phyloP scores from a whole-genome alignment of 2,113 vertebrate species.

The Periophthalmodon schlosseri region DNA sequence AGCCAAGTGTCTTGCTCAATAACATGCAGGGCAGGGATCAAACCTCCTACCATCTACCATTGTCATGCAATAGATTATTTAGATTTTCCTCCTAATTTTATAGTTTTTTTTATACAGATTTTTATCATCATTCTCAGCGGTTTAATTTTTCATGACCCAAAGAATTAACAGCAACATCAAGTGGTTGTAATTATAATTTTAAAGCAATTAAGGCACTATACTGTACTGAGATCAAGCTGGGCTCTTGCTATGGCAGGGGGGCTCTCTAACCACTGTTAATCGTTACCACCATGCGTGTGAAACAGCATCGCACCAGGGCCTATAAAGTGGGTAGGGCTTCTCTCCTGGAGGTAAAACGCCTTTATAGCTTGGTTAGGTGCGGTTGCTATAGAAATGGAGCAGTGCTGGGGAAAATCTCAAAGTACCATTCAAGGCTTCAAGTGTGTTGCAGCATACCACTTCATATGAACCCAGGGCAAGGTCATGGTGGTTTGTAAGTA shows the following conservation, averaged over 20 bases:
- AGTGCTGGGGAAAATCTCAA: conserved; percentile 41
- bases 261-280: conserved; percentile 53
- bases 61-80: no score
- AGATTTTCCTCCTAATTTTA: no score
- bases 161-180: conserved; percentile 57
- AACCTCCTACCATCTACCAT: no score
- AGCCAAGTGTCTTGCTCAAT: no score
- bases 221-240: conserved; percentile 37
- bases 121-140: background rate
- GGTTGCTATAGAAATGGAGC: conserved; percentile 40
- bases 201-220: conserved; percentile 38
- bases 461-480: conserved; percentile 14
- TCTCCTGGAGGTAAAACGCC: conserved; percentile 46
- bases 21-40: no score
- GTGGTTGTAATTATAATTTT: conserved; percentile 54
- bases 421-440: conserved; percentile 9
- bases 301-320: conserved; percentile 46
- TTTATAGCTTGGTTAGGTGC: conserved; percentile 46
- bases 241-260: conserved; percentile 26
- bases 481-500: background rate
- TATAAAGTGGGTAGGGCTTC: conserved; percentile 55
- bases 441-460: conserved; percentile 11
- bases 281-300: conserved; percentile 51
- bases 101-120: background rate
- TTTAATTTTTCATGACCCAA: conserved; percentile 34